Conservation (phyloP, 2,797 vertebrate species). For the Muscicapa striata region DNA sequence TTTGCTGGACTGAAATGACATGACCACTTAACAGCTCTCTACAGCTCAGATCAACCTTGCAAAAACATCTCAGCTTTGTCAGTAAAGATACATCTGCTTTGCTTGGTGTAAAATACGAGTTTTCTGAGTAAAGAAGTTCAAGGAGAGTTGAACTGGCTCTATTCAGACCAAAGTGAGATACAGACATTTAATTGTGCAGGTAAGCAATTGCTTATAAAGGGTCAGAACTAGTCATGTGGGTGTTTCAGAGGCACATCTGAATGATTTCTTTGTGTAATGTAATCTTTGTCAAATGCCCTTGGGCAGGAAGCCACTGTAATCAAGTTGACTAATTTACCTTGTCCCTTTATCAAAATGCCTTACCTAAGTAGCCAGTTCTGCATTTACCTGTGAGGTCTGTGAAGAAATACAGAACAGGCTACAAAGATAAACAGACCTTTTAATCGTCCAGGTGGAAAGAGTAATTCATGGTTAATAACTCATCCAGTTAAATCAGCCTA, state of each 20-base stretch:
- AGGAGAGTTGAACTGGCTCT: background rate
- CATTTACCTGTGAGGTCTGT: slow-evolving; percentile 3
- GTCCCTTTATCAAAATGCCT: slow-evolving; percentile 64
- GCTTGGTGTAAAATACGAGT: background rate
- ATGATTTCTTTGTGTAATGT: slow-evolving; percentile 74
- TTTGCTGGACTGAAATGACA: background rate
- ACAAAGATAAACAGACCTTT: background rate
- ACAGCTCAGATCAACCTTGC: background rate
- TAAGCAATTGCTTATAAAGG: slow-evolving; percentile 65
- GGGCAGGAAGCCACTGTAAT: slow-evolving; percentile 71
- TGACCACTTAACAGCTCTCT: background rate
- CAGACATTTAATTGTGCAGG: slow-evolving; percentile 8
- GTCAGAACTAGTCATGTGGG: slow-evolving; percentile 39
- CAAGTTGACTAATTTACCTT: slow-evolving; percentile 52
- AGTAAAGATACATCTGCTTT: background rate
- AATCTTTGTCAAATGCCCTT: slow-evolving; percentile 70
- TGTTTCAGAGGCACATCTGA: slow-evolving; percentile 62
- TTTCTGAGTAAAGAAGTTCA: background rate
- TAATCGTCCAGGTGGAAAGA: background rate
- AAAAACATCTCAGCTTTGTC: background rate
- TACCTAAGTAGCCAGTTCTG: slow-evolving; percentile 50
- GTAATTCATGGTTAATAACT: slow-evolving; percentile 19
- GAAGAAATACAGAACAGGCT: background rate
- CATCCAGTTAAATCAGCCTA: background rate
- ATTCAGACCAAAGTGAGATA: background rate